These are phyloP conservation scores for Alethe diademata DNA, from an alignment of 2,113 vertebrate genomes.

Conservation along the genomic window DNA sequence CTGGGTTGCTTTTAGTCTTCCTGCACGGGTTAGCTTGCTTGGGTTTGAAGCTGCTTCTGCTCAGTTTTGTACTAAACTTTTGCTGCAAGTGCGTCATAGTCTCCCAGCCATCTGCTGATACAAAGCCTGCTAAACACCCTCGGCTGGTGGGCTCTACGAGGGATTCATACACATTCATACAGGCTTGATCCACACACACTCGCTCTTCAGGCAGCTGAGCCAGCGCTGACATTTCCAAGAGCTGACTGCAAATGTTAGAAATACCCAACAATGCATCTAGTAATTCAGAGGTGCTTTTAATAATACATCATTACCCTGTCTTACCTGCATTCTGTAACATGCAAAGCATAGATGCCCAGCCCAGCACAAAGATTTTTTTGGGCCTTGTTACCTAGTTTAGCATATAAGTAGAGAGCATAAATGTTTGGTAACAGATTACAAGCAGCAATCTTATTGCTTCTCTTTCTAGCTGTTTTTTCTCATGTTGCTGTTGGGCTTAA, in stretches of 20 bases:
- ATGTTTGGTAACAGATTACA: background rate
- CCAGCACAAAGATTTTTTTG: background rate
- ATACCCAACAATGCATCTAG: background rate
- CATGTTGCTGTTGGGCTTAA: background rate
- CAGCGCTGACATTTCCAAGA: background rate
- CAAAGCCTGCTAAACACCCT: background rate
- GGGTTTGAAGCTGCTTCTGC: background rate
- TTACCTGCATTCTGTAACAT: background rate
- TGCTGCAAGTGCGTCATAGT: background rate
- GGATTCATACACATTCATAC: background rate
- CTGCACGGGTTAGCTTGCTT: fast-evolving
- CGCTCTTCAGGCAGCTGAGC: background rate
- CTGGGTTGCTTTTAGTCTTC: fast-evolving
- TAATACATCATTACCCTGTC: fast-evolving
- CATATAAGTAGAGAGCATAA: fast-evolving
- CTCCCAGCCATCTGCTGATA: background rate
- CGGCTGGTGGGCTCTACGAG: fast-evolving
- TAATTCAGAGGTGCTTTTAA: background rate
- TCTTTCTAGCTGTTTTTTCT: background rate
- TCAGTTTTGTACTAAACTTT: background rate
- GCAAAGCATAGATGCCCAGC: background rate
- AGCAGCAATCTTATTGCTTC: background rate
- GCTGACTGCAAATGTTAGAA: background rate
- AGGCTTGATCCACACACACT: fast-evolving
- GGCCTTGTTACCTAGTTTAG: background rate